Evolutionary conservation across 2,113 vertebrate genomes (phyloP).

Genomic region (Takifugu flavidus): DNA sequence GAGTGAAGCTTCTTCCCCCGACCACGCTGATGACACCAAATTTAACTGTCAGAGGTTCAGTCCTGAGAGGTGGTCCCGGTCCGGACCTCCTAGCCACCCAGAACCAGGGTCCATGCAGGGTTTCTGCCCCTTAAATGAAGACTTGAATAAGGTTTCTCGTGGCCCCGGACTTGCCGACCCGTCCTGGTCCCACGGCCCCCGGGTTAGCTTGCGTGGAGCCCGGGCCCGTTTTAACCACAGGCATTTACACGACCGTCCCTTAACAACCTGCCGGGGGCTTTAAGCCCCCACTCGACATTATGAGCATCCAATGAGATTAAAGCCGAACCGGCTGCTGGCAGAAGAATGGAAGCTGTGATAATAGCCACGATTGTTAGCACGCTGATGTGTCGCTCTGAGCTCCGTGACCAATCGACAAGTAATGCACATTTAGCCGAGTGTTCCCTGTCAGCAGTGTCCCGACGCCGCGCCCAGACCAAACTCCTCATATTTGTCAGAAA

Average conservation of each 20-base stretch:
- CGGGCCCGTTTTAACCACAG: constrained; percentile 74
- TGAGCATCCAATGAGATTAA: constrained; percentile 83
- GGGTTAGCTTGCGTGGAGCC: constrained; percentile 57
- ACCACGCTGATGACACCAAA: no score
- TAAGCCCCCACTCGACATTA: constrained; percentile 74
- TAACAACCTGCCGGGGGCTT: constrained; percentile 88
- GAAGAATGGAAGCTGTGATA: constrained; percentile 60
- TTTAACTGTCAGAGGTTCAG: no score
- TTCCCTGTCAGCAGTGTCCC: constrained; percentile 54
- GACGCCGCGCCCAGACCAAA: constrained; percentile 33
- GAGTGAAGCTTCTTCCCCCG: no score
- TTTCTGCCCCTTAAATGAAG: no score
- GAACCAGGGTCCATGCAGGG: no score
- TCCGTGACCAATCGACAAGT: constrained; percentile 75
- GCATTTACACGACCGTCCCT: constrained; percentile 81
- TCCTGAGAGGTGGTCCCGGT: no score
- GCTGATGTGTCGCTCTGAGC: constrained; percentile 67
- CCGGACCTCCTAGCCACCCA: no score
- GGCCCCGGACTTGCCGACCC: constrained; percentile 86
- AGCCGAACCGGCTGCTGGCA: constrained; percentile 58
- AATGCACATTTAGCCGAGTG: constrained; percentile 69
- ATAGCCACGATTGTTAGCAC: constrained; percentile 61
- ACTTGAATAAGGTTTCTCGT: no score
- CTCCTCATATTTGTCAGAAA: constrained; percentile 64
- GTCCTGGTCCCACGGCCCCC: constrained; percentile 67